Conservation (phyloP, 1,140 invertebrate species). For the Pectinophora gossypiella region DNA sequence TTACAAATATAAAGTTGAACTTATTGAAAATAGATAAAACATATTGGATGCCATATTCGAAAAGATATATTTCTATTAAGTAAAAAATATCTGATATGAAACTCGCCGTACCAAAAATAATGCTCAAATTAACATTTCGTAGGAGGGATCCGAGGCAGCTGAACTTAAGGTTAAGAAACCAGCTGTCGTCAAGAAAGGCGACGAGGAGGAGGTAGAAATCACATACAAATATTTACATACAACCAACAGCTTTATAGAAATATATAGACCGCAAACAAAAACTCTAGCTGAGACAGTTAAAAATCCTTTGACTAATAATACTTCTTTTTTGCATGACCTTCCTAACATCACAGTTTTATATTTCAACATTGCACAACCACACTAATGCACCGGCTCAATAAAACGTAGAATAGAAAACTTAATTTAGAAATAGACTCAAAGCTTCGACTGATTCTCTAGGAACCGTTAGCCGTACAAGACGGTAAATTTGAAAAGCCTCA, state of each 20-base stretch:
- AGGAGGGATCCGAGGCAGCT: constrained; percentile 64
- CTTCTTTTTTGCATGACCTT: not conserved
- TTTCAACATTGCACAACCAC: constrained; percentile 35
- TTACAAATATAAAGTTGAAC: not conserved
- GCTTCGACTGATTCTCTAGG: constrained; percentile 57
- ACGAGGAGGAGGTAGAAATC: constrained; percentile 54
- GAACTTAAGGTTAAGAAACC: constrained; percentile 68
- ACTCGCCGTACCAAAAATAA: not conserved
- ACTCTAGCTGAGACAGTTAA: constrained; percentile 22
- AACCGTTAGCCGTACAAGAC: constrained; percentile 55
- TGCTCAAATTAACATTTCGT: constrained; percentile 17
- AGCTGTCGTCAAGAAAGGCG: constrained; percentile 57
- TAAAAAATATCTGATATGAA: too few species aligned
- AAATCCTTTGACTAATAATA: constrained; percentile 11
- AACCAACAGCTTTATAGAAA: constrained; percentile 12
- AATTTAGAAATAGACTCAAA: constrained; percentile 18
- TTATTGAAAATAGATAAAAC: not conserved
- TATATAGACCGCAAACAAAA: constrained; percentile 15
- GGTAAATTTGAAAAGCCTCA: constrained; percentile 68
- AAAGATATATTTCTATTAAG: too few species aligned
- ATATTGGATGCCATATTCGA: too few species aligned
- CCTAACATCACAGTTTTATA: constrained; percentile 30
- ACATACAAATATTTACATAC: too few species aligned
- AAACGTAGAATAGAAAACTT: not conserved
- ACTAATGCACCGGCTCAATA: constrained; percentile 32